These are phyloP conservation scores for Lasioglossum oenotherae DNA, from an alignment of 2,888 invertebrate species.

Conservation along the genomic window DNA sequence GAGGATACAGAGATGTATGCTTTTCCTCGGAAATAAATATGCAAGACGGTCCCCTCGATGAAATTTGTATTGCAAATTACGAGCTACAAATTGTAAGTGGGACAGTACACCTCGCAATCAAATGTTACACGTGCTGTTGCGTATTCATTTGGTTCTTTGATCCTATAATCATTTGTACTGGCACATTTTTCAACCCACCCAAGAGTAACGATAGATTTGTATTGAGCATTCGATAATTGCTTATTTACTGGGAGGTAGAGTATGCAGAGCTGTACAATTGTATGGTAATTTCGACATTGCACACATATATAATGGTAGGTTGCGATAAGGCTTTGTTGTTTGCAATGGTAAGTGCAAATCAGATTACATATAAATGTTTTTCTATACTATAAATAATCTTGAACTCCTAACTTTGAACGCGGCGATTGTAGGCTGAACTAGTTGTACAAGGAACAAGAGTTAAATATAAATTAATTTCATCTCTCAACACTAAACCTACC, in stretches of 20 bases:
- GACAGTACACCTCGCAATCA: neutral
- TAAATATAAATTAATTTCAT: too few relatives aligned
- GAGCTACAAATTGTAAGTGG: neutral
- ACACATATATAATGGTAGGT: constrained; percentile 4
- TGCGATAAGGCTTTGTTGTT: neutral
- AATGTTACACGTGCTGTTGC: constrained; percentile 34
- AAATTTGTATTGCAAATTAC: constrained; percentile 5
- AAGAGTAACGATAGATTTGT: constrained; percentile 18
- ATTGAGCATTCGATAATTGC: constrained; percentile 40
- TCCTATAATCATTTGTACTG: constrained; percentile 24
- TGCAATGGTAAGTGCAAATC: constrained; percentile 6
- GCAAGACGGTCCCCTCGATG: neutral
- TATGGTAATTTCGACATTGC: constrained; percentile 43
- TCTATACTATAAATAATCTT: neutral
- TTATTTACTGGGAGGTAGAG: constrained; percentile 14
- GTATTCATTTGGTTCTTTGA: constrained; percentile 19
- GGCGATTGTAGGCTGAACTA: neutral
- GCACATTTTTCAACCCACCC: constrained; percentile 16
- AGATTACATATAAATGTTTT: constrained; percentile 2
- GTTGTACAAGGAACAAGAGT: too few relatives aligned
- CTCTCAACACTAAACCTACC: neutral
- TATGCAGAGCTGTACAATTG: constrained; percentile 42
- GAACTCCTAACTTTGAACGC: neutral
- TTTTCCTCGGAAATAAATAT: neutral
- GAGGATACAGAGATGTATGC: neutral